phyloP scores from a whole-genome alignment of 2,888 invertebrate genomes.

The Drosophila mimica region DNA sequence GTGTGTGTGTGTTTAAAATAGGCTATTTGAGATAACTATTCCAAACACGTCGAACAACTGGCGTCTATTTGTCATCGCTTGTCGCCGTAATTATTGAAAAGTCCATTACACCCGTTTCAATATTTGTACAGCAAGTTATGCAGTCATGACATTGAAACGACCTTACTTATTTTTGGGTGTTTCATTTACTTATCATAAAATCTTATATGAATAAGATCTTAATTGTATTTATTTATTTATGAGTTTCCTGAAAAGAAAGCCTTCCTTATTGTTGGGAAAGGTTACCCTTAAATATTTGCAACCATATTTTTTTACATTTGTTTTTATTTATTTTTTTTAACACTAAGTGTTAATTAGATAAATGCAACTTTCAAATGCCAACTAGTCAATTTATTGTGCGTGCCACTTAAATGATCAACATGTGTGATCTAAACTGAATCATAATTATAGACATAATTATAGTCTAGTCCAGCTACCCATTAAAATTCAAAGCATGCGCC shows the following conservation, averaged over 20 bases:
- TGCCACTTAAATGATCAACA: not conserved
- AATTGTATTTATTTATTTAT: not conserved
- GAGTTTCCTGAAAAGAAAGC: not conserved
- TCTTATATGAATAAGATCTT: not conserved
- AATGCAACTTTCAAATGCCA: not conserved
- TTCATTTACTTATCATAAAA: constrained; percentile 6
- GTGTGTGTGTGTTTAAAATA: not conserved
- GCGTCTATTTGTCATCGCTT: constrained; percentile 55
- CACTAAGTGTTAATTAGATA: not conserved
- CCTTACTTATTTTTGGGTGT: constrained; percentile 39
- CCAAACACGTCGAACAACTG: constrained; percentile 51
- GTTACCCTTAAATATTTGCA: not conserved
- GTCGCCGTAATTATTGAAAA: constrained; percentile 42
- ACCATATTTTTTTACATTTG: not conserved
- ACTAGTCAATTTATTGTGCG: not conserved
- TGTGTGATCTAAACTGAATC: constrained; percentile 6
- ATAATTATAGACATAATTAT: not conserved
- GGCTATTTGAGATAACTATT: constrained; percentile 26
- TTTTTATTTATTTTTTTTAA: not conserved
- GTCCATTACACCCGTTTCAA: constrained; percentile 59
- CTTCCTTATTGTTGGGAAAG: constrained; percentile 1
- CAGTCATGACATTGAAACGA: constrained; percentile 19
- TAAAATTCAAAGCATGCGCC: constrained; percentile 32
- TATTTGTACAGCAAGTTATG: constrained; percentile 50
- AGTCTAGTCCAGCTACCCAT: not conserved